Conservation (phyloP, 2,113 vertebrate species). For the Cranoglanis bouderius region DNA sequence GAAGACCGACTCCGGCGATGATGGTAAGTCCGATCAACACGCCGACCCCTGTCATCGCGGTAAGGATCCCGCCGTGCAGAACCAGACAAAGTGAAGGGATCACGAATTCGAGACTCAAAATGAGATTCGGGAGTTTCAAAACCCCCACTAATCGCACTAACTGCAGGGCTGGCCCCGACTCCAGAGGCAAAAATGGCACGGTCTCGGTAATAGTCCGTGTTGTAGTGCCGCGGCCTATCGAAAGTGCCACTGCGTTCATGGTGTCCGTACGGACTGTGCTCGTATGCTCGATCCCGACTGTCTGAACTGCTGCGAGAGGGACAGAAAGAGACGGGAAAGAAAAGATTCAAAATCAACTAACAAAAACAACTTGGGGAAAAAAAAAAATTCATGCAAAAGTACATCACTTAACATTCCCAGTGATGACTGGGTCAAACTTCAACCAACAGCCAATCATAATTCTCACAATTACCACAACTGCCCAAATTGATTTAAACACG, state of each 20-base stretch:
- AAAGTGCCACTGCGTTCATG: constrained; percentile 93
- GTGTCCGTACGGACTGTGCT: constrained; percentile 99
- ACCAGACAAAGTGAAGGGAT: constrained; percentile 90
- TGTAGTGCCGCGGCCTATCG: constrained; percentile 96
- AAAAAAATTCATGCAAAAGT: not conserved
- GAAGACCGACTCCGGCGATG: constrained; percentile 94
- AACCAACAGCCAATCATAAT: not conserved
- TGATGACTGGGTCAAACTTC: not conserved
- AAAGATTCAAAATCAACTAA: constrained; percentile 44
- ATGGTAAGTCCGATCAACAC: constrained; percentile 91
- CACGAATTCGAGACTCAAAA: constrained; percentile 92
- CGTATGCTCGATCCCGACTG: constrained; percentile 96
- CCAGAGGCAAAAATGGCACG: constrained; percentile 82
- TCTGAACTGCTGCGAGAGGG: constrained; percentile 89
- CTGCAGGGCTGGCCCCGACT: constrained; percentile 64
- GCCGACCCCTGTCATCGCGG: constrained; percentile 88
- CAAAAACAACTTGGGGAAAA: not conserved
- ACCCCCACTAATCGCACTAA: constrained; percentile 74
- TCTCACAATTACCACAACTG: not conserved
- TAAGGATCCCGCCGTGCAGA: constrained; percentile 94
- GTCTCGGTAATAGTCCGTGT: constrained; percentile 96
- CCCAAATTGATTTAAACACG: not conserved
- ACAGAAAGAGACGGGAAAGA: constrained; percentile 66
- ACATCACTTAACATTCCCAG: not conserved
- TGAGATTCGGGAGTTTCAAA: constrained; percentile 94